phyloP scores from a whole-genome alignment of 1,140 invertebrate genomes.

The Bicyclus anynana region DNA sequence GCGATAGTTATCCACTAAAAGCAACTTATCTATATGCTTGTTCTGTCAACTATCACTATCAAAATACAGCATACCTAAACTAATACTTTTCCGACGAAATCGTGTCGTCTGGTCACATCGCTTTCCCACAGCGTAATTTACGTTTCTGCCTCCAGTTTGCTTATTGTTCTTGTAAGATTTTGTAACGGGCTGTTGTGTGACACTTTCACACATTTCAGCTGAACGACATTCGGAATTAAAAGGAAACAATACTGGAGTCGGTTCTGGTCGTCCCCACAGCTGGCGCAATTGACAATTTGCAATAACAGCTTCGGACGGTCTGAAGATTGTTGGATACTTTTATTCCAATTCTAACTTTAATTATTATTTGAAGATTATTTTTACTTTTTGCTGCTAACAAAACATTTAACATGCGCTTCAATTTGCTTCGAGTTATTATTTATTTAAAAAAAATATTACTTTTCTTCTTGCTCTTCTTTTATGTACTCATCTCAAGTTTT shows the following conservation, averaged over 20 bases:
- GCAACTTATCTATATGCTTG: too few species aligned
- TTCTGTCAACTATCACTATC: too few species aligned
- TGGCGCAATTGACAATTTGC: slow-evolving; percentile 2
- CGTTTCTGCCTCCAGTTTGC: slow-evolving; percentile 23
- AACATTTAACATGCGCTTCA: too few species aligned
- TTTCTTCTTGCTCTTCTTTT: too few species aligned
- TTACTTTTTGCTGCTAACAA: too few species aligned
- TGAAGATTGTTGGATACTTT: neutral
- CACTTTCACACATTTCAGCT: slow-evolving; percentile 17
- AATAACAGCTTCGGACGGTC: neutral
- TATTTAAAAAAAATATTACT: too few species aligned
- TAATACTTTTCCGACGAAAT: neutral
- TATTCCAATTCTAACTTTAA: neutral
- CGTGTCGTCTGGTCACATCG: neutral
- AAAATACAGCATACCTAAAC: neutral
- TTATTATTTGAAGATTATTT: too few species aligned
- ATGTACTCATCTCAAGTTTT: too few species aligned
- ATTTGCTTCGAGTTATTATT: too few species aligned
- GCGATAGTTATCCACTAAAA: too few species aligned
- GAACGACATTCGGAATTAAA: slow-evolving; percentile 18
- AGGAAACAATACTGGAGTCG: slow-evolving; percentile 10
- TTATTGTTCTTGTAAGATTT: slow-evolving; percentile 30
- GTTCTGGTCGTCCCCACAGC: slow-evolving; percentile 13
- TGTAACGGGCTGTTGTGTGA: slow-evolving; percentile 22
- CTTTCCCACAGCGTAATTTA: slow-evolving; percentile 11